A percentile compares a stretch with the other conserved stretches of the same genome.
Evolutionary conservation across 2,797 vertebrate species (phyloP).

Genomic region (Enteromius argenteus): DNA sequence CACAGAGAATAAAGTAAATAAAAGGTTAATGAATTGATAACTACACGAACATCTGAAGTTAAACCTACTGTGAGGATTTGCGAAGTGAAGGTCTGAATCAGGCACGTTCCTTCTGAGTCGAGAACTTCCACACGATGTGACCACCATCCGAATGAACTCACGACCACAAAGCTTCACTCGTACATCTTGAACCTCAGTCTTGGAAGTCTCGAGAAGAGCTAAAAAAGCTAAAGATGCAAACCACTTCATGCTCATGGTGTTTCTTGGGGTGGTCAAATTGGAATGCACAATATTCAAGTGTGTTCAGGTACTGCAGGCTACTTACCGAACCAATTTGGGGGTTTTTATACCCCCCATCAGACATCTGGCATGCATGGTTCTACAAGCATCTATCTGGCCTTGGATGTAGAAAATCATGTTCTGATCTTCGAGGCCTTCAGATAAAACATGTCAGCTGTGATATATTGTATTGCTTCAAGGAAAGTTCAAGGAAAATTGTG

Average conservation of each 20-base stretch:
- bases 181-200: conserved; percentile 65
- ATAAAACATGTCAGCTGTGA: conserved; percentile 66
- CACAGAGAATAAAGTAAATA: neutral
- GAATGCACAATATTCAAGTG: neutral
- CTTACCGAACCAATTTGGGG: neutral
- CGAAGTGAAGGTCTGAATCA: conserved; percentile 14
- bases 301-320: conserved; percentile 6
- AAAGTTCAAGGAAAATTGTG: conserved; percentile 44
- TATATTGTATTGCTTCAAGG: conserved; percentile 30
- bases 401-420: conserved; percentile 76
- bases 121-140: conserved; percentile 75
- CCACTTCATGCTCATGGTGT: conserved; percentile 66
- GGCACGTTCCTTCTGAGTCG: conserved; percentile 64
- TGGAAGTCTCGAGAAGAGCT: conserved; percentile 58
- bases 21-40: neutral
- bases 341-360: conserved; percentile 55
- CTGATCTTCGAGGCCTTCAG: conserved; percentile 71
- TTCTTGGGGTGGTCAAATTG: neutral
- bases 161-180: conserved; percentile 78
- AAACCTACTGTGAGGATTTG: conserved; percentile 40
- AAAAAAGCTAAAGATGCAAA: conserved; percentile 66
- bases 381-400: conserved; percentile 67
- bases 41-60: neutral
- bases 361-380: conserved; percentile 32
- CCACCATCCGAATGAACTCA: conserved; percentile 76